These are phyloP conservation scores for Anthrax anthrax DNA, from an alignment of 2,888 invertebrate species.

Conservation along the genomic window DNA sequence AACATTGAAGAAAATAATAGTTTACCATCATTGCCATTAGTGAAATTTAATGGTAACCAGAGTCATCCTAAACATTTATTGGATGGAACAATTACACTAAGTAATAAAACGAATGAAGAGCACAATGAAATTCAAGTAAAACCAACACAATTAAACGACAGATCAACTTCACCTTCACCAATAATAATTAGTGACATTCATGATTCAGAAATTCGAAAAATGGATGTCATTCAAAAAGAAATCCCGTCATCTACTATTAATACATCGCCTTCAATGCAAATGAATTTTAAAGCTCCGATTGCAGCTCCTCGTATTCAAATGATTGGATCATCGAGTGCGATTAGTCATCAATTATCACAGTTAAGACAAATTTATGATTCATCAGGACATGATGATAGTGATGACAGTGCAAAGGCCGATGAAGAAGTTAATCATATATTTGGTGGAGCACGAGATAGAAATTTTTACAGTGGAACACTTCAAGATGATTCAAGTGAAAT, in stretches of 20 bases:
- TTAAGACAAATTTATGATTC: slow-evolving; percentile 28
- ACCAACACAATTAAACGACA: neutral
- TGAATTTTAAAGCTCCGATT: slow-evolving; percentile 16
- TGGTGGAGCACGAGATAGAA: slow-evolving; percentile 17
- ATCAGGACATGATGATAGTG: slow-evolving; percentile 36
- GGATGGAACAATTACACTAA: too few species aligned
- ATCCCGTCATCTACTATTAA: too few species aligned
- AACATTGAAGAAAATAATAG: too few species aligned
- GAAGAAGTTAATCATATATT: slow-evolving; percentile 43
- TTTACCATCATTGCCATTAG: too few species aligned
- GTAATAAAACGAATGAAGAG: too few species aligned
- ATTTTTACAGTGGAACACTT: slow-evolving; percentile 10
- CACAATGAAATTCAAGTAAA: neutral
- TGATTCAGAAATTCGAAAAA: neutral
- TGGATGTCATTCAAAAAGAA: neutral
- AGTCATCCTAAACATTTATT: too few species aligned
- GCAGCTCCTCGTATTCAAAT: slow-evolving; percentile 28
- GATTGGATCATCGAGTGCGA: slow-evolving; percentile 24
- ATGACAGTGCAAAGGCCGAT: slow-evolving; percentile 39
- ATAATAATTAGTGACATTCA: too few species aligned
- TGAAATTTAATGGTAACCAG: too few species aligned
- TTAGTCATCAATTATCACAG: slow-evolving; percentile 30
- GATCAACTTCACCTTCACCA: neutral
- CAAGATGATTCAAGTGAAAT: slow-evolving; percentile 26
- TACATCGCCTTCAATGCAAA: neutral